Conservation (phyloP, 2,113 vertebrate species). For the Dicentrarchus labrax region DNA sequence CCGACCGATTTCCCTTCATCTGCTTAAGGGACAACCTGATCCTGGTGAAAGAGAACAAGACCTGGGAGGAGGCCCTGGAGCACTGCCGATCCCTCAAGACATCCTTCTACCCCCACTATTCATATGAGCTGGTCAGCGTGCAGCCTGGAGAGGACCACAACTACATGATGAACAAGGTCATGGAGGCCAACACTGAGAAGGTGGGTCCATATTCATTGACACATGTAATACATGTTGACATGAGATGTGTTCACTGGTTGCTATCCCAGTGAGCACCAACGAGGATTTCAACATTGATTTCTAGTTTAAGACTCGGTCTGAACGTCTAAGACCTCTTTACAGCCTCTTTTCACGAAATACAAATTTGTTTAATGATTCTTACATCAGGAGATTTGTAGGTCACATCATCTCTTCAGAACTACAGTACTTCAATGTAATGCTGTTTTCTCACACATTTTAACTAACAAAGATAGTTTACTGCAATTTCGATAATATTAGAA, state of each 20-base stretch:
- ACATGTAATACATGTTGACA: not conserved
- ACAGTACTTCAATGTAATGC: too few species aligned
- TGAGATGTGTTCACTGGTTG: not conserved
- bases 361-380: too few species aligned
- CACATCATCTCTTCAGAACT: too few species aligned
- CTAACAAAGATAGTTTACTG: too few species aligned
- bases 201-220: slow-evolving; percentile 22
- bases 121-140: slow-evolving; percentile 48
- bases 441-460: too few species aligned
- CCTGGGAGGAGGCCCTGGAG: slow-evolving; percentile 61
- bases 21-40: slow-evolving; percentile 44
- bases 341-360: too few species aligned
- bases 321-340: too few species aligned
- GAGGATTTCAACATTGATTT: too few species aligned
- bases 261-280: too few species aligned
- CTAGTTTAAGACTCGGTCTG: too few species aligned
- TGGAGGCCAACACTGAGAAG: slow-evolving; percentile 36
- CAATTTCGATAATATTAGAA: too few species aligned
- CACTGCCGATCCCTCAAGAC: slow-evolving; percentile 30
- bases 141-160: slow-evolving; percentile 15
- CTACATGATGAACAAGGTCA: accelerated
- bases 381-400: too few species aligned
- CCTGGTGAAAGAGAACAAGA: slow-evolving; percentile 57
- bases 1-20: slow-evolving; percentile 2
- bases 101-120: accelerated